Percentiles rank a stretch among this genome's conserved stretches.
These are phyloP conservation scores for Danio choprae DNA, from an alignment of 2,797 vertebrate genomes.

Conservation along the genomic window DNA sequence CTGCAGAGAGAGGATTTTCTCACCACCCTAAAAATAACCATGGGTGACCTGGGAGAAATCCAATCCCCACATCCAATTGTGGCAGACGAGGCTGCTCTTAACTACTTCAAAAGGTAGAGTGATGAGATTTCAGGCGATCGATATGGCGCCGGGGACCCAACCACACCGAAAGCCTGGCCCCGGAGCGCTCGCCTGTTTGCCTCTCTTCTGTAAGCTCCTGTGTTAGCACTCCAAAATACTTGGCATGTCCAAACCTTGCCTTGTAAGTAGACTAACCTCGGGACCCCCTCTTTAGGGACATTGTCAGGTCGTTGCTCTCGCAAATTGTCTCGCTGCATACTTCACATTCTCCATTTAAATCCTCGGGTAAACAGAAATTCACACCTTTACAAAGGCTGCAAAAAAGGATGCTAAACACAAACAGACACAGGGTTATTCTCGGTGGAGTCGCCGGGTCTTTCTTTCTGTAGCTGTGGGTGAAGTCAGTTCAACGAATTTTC, in stretches of 20 bases:
- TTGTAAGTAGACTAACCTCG: conserved; percentile 48
- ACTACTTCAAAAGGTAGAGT: conserved; percentile 60
- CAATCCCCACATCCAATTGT: conserved; percentile 60
- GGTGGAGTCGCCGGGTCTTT: background rate
- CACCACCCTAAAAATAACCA: conserved; percentile 58
- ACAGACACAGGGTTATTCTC: background rate
- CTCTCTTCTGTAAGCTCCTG: conserved; percentile 43
- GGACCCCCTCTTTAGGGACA: conserved; percentile 47
- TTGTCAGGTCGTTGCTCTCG: conserved; percentile 41
- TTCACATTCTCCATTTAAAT: conserved; percentile 28
- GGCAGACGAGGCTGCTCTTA: conserved; percentile 57
- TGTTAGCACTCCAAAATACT: conserved; percentile 49
- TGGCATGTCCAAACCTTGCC: conserved; percentile 30
- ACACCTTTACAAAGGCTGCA: background rate
- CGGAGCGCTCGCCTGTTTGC: conserved; percentile 31
- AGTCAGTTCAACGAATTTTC: background rate
- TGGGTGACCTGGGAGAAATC: conserved; percentile 59
- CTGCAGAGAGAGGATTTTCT: conserved; percentile 35
- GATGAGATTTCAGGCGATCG: conserved; percentile 62
- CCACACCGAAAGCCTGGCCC: conserved; percentile 21
- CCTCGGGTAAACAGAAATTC: conserved; percentile 13
- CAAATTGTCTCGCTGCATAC: conserved; percentile 30
- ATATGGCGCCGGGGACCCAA: conserved; percentile 43
- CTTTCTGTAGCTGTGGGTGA: background rate
- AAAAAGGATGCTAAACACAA: background rate